Conservation (phyloP, 2,888 invertebrate genomes). For the Drosophila barbarae region DNA sequence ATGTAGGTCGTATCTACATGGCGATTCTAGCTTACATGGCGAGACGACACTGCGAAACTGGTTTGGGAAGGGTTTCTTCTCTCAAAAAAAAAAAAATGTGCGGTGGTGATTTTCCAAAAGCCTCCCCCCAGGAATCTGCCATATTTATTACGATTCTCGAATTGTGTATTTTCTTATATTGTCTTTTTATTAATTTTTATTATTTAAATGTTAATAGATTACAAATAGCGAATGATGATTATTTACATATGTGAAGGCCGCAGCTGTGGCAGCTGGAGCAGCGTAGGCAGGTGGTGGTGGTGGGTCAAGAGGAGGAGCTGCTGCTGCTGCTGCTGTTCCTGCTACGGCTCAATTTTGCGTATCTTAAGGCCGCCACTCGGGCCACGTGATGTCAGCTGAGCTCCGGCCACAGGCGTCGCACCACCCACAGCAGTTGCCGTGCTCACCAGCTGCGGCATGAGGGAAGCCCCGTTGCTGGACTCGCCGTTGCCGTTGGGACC, state of each 20-base stretch:
- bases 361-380: conserved; percentile 62
- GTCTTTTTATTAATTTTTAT: too few species aligned
- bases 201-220: background rate
- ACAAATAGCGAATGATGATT: conserved; percentile 8
- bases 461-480: conserved; percentile 21
- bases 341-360: conserved; percentile 69
- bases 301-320: conserved; percentile 42
- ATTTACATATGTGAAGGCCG: conserved; percentile 58
- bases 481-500: conserved; percentile 18
- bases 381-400: conserved; percentile 31
- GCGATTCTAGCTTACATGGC: conserved; percentile 39
- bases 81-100: conserved; percentile 13
- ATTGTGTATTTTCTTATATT: too few species aligned
- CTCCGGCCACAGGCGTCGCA: background rate
- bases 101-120: conserved; percentile 21
- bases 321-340: conserved; percentile 21
- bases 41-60: conserved; percentile 33
- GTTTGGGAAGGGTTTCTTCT: conserved; percentile 35
- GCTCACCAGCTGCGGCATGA: conserved; percentile 52
- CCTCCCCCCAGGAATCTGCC: conserved; percentile 21
- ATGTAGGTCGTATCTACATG: conserved; percentile 47
- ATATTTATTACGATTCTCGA: background rate
- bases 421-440: conserved; percentile 18
- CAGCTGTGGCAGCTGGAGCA: conserved; percentile 54
- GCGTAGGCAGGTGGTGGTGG: conserved; percentile 28